phyloP scores from a whole-genome alignment of 2,113 vertebrate species.

The Jaculus jaculus region DNA sequence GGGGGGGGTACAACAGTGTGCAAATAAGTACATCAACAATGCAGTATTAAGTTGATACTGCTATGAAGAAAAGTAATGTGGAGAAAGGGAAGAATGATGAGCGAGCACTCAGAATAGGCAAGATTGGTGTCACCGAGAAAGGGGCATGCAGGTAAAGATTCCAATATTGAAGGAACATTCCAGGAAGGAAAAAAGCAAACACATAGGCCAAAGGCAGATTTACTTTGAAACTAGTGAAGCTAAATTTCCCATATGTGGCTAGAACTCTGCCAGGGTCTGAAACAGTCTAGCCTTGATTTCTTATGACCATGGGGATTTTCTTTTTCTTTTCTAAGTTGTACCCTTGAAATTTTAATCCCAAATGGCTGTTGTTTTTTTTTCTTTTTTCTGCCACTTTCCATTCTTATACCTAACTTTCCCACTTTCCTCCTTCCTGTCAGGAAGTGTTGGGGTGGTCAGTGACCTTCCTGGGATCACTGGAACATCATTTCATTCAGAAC shows the following conservation, averaged over 20 bases:
- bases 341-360: neutral
- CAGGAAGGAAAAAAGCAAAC: neutral
- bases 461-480: neutral
- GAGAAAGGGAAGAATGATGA: neutral
- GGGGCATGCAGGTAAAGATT: neutral
- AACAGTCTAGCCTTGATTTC: neutral
- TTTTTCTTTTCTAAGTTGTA: neutral
- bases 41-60: neutral
- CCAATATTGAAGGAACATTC: neutral
- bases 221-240: neutral
- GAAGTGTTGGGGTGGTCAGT: neutral
- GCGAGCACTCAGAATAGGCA: neutral
- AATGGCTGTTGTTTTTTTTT: too few species aligned
- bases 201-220: neutral
- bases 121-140: neutral
- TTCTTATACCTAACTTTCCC: neutral
- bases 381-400: neutral
- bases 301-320: neutral
- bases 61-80: slow-evolving; percentile 1
- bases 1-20: too few species aligned
- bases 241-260: neutral
- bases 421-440: neutral
- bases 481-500: neutral
- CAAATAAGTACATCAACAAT: neutral
- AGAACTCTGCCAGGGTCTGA: neutral